Conservation (phyloP, 2,888 invertebrate genomes). For the Morpho achilles region DNA sequence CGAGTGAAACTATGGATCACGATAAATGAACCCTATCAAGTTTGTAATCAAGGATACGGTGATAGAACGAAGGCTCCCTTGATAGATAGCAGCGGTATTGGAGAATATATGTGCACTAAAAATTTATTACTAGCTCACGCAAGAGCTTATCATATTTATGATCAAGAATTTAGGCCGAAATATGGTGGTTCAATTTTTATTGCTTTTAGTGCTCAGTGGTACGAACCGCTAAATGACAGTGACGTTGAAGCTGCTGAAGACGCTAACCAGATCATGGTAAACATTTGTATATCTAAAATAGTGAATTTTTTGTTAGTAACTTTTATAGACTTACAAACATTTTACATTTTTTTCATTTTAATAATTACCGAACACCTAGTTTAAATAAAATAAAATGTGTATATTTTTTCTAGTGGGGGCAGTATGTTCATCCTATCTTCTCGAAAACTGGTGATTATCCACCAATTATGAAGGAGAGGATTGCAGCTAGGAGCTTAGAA, state of each 20-base stretch:
- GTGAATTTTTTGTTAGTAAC: too few species aligned
- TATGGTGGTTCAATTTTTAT: slow-evolving; percentile 56
- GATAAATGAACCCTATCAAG: slow-evolving; percentile 69
- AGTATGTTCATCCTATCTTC: slow-evolving; percentile 25
- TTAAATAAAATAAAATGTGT: slow-evolving; percentile 3
- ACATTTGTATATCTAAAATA: neutral
- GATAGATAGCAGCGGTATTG: slow-evolving; percentile 50
- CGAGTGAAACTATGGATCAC: slow-evolving; percentile 75
- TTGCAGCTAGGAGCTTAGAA: slow-evolving; percentile 69
- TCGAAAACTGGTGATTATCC: slow-evolving; percentile 80
- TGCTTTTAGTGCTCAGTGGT: slow-evolving; percentile 74
- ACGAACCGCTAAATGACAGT: slow-evolving; percentile 60
- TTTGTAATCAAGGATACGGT: slow-evolving; percentile 59
- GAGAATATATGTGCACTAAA: slow-evolving; percentile 65
- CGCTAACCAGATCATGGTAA: slow-evolving; percentile 28
- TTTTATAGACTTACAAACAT: too few species aligned
- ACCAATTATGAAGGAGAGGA: slow-evolving; percentile 72
- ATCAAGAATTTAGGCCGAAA: slow-evolving; percentile 38
- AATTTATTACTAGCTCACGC: slow-evolving; percentile 75
- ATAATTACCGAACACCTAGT: neutral
- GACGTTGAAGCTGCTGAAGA: slow-evolving; percentile 61
- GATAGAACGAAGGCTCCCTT: slow-evolving; percentile 36
- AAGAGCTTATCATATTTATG: slow-evolving; percentile 50
- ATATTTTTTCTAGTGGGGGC: slow-evolving; percentile 22
- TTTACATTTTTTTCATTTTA: too few species aligned